A percentile compares a stretch with the other conserved stretches of the same genome.
phyloP scores from a whole-genome alignment of 2,797 vertebrate genomes.

The Acipenser ruthenus region DNA sequence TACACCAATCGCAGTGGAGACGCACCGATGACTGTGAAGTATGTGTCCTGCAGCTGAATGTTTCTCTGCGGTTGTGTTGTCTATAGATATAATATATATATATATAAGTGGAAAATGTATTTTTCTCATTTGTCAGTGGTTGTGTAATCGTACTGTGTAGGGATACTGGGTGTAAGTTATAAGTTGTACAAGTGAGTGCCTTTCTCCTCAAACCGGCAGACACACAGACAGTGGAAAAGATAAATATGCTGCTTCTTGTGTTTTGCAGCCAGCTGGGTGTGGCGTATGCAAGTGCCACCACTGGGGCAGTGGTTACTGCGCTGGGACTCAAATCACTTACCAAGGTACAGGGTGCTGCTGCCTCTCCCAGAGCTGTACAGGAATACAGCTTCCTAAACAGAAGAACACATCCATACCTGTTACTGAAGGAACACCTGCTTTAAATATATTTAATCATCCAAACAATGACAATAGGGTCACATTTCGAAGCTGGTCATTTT shows the following conservation, averaged over 20 bases:
- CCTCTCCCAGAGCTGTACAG: background rate
- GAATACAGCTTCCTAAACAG: no score
- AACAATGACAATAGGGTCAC: no score
- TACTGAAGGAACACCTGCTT: no score
- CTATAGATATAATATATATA: background rate
- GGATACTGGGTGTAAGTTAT: no score
- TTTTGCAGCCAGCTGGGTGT: slow-evolving; percentile 79
- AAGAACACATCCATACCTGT: no score
- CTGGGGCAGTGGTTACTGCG: slow-evolving; percentile 88
- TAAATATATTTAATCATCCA: no score
- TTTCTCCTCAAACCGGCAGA: no score
- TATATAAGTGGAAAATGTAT: slow-evolving; percentile 15
- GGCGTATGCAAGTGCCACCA: slow-evolving; percentile 87
- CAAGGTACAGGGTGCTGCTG: slow-evolving; percentile 61
- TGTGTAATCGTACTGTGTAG: no score
- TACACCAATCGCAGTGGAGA: slow-evolving; percentile 97
- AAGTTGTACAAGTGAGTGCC: no score
- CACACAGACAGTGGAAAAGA: no score
- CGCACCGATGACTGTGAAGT: slow-evolving; percentile 79
- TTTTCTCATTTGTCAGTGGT: background rate
- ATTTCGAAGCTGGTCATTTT: no score
- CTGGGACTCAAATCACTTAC: slow-evolving; percentile 88
- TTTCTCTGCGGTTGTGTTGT: background rate
- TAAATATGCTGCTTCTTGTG: background rate
- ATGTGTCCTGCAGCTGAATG: slow-evolving; percentile 28